A percentile compares a stretch with the other conserved stretches of the same genome.
phyloP scores from a whole-genome alignment of 2,888 invertebrate species.

The Neoscelio sp. region DNA sequence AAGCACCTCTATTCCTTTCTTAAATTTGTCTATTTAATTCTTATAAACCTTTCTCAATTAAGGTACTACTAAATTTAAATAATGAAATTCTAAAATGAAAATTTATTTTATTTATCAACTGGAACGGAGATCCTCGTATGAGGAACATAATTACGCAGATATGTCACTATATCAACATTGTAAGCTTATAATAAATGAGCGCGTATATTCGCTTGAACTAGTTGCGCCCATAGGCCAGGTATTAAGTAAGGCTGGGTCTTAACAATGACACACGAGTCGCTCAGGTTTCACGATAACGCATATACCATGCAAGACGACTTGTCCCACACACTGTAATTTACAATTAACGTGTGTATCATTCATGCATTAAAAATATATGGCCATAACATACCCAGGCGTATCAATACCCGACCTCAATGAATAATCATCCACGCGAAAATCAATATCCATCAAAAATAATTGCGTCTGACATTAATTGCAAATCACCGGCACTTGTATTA shows the following conservation, averaged over 20 bases:
- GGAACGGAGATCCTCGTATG: slow-evolving; percentile 24
- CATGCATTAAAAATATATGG: not conserved
- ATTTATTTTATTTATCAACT: too few species aligned
- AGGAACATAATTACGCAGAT: slow-evolving; percentile 45
- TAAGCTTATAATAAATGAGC: slow-evolving; percentile 53
- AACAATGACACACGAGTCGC: slow-evolving; percentile 38
- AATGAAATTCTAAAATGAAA: too few species aligned
- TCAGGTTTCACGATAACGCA: slow-evolving; percentile 13
- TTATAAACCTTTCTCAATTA: too few species aligned
- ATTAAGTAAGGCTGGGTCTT: slow-evolving; percentile 45
- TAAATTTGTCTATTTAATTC: too few species aligned
- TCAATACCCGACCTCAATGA: too few species aligned
- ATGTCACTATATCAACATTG: slow-evolving; percentile 39
- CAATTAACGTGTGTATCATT: not conserved
- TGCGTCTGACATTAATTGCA: too few species aligned
- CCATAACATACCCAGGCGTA: too few species aligned
- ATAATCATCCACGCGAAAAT: too few species aligned
- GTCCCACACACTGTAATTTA: not conserved
- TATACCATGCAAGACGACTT: slow-evolving; percentile 3
- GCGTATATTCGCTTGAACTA: slow-evolving; percentile 57
- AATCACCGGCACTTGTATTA: too few species aligned
- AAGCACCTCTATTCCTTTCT: too few species aligned
- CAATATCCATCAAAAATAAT: too few species aligned
- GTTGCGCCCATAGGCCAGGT: slow-evolving; percentile 38
- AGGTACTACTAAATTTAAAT: too few species aligned